These are phyloP conservation scores for Pangasius krempfi DNA, from an alignment of 2,797 vertebrate genomes.

Conservation along the genomic window DNA sequence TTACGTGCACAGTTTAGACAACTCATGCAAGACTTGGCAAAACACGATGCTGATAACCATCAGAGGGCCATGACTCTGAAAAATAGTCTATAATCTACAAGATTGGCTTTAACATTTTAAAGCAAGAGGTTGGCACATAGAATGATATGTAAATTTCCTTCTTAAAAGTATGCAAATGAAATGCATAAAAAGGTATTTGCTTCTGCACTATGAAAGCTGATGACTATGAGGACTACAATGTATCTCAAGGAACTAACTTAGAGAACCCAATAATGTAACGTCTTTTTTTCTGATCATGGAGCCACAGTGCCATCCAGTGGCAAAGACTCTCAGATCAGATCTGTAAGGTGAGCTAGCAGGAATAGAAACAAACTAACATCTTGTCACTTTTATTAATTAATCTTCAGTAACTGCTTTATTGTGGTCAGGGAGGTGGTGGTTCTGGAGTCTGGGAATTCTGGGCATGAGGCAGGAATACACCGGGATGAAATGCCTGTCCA, in stretches of 20 bases:
- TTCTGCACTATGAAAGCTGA: conserved; percentile 22
- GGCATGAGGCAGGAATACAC: neutral
- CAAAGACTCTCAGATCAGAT: neutral
- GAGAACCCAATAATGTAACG: neutral
- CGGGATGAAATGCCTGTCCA: neutral
- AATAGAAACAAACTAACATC: neutral
- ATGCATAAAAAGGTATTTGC: conserved; percentile 19
- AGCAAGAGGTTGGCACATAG: conserved; percentile 4
- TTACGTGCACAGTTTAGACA: conserved; percentile 1
- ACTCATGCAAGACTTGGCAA: conserved; percentile 13
- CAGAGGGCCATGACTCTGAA: neutral
- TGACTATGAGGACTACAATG: neutral
- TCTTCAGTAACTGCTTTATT: neutral
- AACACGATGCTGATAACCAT: conserved; percentile 3
- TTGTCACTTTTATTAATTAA: neutral
- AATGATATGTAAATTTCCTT: conserved; percentile 9
- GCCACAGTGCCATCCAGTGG: conserved; percentile 72
- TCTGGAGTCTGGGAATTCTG: neutral
- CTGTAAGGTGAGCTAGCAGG: neutral
- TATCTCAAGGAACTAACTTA: neutral
- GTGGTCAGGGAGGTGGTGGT: neutral
- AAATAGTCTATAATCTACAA: neutral
- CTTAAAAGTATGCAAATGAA: conserved; percentile 38
- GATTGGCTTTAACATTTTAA: conserved; percentile 32
- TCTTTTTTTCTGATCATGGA: conserved; percentile 44